Evolutionary conservation across 2,113 vertebrate genomes (phyloP).

Genomic region (Rana temporaria): DNA sequence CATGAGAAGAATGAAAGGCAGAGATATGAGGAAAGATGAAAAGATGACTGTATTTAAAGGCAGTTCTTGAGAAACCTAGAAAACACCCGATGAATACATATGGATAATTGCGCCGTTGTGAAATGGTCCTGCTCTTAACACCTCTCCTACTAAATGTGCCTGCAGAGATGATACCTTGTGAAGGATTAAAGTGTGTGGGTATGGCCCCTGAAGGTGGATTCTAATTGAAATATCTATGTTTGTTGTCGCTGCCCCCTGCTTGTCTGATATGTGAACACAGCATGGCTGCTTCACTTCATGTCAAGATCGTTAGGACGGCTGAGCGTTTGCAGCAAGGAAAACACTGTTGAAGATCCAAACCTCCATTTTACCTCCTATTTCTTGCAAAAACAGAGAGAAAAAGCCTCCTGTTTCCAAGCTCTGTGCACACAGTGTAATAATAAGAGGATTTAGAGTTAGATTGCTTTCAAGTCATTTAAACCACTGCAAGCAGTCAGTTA

Average conservation of each 20-base stretch:
- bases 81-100: background rate
- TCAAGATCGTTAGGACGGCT: slow-evolving; percentile 46
- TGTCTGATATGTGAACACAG: slow-evolving; percentile 54
- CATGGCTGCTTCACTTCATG: slow-evolving; percentile 50
- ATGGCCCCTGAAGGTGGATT: slow-evolving; percentile 26
- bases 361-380: slow-evolving; percentile 11
- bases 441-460: slow-evolving; percentile 64
- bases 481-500: slow-evolving; percentile 60
- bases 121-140: slow-evolving; percentile 11
- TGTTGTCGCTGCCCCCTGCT: slow-evolving; percentile 55
- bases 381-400: background rate
- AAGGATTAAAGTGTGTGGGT: slow-evolving; percentile 35
- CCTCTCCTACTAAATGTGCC: slow-evolving; percentile 9
- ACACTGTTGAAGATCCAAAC: slow-evolving; percentile 5
- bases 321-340: slow-evolving; percentile 20
- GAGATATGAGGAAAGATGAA: too few species aligned
- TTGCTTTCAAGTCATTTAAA: slow-evolving; percentile 60
- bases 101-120: background rate
- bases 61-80: background rate
- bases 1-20: too few species aligned
- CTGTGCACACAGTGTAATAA: slow-evolving; percentile 61
- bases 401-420: slow-evolving; percentile 42
- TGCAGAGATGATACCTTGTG: slow-evolving; percentile 34
- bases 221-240: slow-evolving; percentile 57
- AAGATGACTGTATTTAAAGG: background rate